Percentiles rank a stretch among this genome's conserved stretches.
Conservation (phyloP, 2,797 vertebrate species). For the Pangasius larnaudii region DNA sequence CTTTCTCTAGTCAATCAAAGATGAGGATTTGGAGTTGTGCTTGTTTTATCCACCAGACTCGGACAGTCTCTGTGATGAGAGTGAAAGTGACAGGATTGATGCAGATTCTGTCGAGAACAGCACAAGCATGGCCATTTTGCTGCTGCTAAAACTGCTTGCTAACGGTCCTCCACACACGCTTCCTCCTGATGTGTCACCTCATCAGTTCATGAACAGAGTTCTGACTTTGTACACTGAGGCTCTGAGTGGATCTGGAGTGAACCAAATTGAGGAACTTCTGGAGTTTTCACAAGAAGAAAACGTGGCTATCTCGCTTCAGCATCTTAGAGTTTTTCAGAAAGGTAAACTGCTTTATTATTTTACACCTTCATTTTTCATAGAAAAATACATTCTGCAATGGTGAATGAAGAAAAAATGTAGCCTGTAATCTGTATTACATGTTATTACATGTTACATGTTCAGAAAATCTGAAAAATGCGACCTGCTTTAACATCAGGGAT, state of each 20-base stretch:
- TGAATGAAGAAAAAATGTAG: not conserved
- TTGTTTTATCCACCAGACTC: not conserved
- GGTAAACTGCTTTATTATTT: not conserved
- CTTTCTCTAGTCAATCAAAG: not conserved
- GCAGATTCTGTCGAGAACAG: not conserved
- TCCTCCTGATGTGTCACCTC: not conserved
- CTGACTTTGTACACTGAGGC: not conserved
- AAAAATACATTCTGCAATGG: not conserved
- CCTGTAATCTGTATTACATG: not conserved
- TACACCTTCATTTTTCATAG: not conserved
- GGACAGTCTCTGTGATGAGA: not conserved
- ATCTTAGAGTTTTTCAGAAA: not conserved
- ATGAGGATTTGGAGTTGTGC: not conserved
- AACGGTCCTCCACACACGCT: not conserved
- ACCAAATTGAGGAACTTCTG: not conserved
- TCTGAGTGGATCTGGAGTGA: not conserved
- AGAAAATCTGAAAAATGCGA: not conserved
- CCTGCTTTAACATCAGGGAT: not conserved
- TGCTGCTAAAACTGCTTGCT: not conserved
- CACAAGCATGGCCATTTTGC: not conserved
- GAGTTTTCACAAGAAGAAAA: not conserved
- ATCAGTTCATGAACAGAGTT: not conserved
- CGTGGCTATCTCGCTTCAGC: not conserved
- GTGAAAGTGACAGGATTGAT: not conserved
- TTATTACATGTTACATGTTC: too few relatives aligned